phyloP scores from a whole-genome alignment of 2,888 invertebrate genomes.

The Augiades crinisus region DNA sequence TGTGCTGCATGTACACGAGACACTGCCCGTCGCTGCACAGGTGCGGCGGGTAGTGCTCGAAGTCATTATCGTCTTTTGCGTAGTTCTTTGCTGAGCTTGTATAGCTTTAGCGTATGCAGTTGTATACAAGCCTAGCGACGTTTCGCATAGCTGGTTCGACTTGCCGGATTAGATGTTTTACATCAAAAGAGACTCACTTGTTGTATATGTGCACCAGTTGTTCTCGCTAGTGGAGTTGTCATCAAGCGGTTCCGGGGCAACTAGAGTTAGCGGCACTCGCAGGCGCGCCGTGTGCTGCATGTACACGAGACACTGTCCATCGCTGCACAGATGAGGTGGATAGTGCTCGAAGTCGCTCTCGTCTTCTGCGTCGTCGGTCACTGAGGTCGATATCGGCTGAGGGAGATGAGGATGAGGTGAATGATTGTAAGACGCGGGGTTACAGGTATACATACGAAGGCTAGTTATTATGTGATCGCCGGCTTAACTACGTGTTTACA shows the following conservation, averaged over 20 bases:
- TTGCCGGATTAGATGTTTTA: too few species aligned
- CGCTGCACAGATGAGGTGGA: slow-evolving; percentile 69
- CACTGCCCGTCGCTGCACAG: slow-evolving; percentile 67
- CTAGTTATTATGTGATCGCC: too few species aligned
- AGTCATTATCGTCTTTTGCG: slow-evolving; percentile 50
- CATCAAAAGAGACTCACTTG: slow-evolving; percentile 44
- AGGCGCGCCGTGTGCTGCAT: slow-evolving; percentile 62
- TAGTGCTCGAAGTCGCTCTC: slow-evolving; percentile 53
- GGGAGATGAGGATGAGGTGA: too few species aligned
- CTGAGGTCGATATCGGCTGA: slow-evolving; percentile 34
- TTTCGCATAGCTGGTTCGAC: too few species aligned
- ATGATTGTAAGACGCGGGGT: too few species aligned
- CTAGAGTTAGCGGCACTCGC: slow-evolving; percentile 58
- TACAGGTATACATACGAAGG: too few species aligned
- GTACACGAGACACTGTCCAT: slow-evolving; percentile 66
- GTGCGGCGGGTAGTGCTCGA: slow-evolving; percentile 65
- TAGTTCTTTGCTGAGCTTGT: slow-evolving; percentile 38
- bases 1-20: slow-evolving; percentile 68
- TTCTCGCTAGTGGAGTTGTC: slow-evolving; percentile 60
- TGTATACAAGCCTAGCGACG: too few species aligned
- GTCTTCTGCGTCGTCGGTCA: slow-evolving; percentile 48
- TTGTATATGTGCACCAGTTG: slow-evolving; percentile 84
- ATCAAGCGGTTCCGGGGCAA: slow-evolving; percentile 53
- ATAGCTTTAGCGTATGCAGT: too few species aligned
- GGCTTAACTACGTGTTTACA: too few species aligned